Conservation (phyloP, 2,888 invertebrate genomes). For the Drosophila gaucha region DNA sequence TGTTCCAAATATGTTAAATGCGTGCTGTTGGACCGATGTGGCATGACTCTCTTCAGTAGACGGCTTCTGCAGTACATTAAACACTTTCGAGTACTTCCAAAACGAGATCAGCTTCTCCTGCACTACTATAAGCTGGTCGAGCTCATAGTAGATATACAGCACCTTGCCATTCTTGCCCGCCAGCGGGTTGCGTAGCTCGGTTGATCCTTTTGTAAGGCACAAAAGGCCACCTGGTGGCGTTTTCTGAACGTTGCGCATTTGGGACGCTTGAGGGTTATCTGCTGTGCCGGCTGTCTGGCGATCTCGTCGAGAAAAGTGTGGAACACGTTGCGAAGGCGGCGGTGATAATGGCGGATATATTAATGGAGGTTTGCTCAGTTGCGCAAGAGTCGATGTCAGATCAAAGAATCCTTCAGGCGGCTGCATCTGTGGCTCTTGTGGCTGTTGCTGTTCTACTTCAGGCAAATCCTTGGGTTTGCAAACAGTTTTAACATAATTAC, state of each 20-base stretch:
- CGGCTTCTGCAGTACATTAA: constrained; percentile 68
- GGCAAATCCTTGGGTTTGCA: constrained; percentile 3
- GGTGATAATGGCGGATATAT: constrained; percentile 42
- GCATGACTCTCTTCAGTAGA: neutral
- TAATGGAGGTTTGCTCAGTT: constrained; percentile 27
- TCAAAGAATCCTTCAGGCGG: constrained; percentile 9
- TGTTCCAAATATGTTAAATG: constrained; percentile 6
- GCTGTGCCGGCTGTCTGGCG: constrained; percentile 40
- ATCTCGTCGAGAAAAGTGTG: constrained; percentile 41
- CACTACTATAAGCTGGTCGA: constrained; percentile 82
- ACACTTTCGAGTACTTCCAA: constrained; percentile 82
- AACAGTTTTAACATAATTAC: constrained; percentile 24
- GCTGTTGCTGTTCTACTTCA: neutral
- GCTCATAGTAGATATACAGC: constrained; percentile 80
- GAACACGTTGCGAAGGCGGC: constrained; percentile 12
- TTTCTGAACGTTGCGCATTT: neutral
- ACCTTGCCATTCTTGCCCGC: constrained; percentile 77
- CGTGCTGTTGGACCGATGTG: constrained; percentile 2
- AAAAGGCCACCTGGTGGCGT: constrained; percentile 51
- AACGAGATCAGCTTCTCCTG: constrained; percentile 81
- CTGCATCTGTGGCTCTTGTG: neutral
- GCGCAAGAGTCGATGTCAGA: constrained; percentile 5
- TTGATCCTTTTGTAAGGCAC: constrained; percentile 57
- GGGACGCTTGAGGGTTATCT: neutral
- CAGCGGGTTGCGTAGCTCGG: constrained; percentile 78